These are phyloP conservation scores for Taeniopygia guttata DNA, from an alignment of 2,797 vertebrate species.

Conservation along the genomic window DNA sequence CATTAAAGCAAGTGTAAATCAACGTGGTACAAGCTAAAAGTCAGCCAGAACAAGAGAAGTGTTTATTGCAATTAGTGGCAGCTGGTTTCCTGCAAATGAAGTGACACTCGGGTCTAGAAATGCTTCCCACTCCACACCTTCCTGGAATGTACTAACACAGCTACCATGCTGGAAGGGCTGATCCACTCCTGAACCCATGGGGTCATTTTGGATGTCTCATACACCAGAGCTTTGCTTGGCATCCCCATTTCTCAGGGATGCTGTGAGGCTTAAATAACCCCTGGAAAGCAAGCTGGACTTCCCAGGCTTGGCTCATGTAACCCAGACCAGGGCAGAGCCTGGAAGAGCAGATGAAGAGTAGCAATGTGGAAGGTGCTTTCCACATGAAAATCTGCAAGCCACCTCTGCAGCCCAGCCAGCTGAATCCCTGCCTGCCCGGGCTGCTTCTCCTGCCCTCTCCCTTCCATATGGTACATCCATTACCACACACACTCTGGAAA, in stretches of 20 bases:
- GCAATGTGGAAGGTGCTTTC: neutral
- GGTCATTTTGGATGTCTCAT: neutral
- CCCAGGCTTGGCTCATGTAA: neutral
- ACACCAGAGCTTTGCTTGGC: neutral
- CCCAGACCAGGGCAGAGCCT: neutral
- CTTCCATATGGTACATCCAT: neutral
- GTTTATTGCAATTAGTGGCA: conserved; percentile 24
- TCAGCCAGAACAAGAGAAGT: neutral
- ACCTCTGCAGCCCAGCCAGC: neutral
- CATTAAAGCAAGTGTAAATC: neutral
- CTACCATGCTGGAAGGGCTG: neutral
- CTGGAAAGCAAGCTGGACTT: neutral
- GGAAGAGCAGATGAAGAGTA: neutral
- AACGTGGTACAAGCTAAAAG: neutral
- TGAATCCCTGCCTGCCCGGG: neutral
- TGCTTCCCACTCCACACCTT: neutral
- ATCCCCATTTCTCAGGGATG: neutral
- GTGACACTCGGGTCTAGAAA: neutral
- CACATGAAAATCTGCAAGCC: neutral
- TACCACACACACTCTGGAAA: neutral
- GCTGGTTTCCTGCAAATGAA: conserved; percentile 23
- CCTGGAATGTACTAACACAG: neutral
- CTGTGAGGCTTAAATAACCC: neutral
- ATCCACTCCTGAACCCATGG: neutral
- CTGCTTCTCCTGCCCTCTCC: neutral